A percentile compares a stretch with the other conserved stretches of the same genome.
phyloP scores from a whole-genome alignment of 2,113 vertebrate genomes.

The Cisticola juncidis region DNA sequence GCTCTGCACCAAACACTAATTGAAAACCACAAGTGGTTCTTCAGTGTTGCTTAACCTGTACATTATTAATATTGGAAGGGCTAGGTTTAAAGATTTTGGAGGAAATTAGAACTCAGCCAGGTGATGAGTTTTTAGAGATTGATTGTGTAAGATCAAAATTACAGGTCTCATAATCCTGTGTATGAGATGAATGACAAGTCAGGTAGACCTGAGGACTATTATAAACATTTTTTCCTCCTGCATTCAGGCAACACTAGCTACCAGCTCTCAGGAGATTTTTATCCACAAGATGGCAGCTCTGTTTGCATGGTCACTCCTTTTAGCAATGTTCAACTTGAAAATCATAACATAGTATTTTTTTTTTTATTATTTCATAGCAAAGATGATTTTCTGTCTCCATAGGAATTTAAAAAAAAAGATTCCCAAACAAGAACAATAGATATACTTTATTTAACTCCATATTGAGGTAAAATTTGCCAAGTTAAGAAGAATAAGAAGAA shows the following conservation, averaged over 20 bases:
- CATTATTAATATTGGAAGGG: constrained; percentile 27
- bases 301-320: not conserved
- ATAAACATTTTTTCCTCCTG: not conserved
- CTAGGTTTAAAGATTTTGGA: constrained; percentile 9
- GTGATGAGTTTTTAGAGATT: not conserved
- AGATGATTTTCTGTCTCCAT: not conserved
- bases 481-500: not conserved
- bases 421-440: not conserved
- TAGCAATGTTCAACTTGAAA: not conserved
- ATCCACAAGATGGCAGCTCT: constrained; percentile 70
- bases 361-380: not conserved
- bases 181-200: not conserved
- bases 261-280: not conserved
- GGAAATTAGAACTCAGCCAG: not conserved
- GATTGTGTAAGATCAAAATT: not conserved
- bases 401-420: not conserved
- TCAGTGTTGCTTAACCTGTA: constrained; percentile 15
- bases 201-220: not conserved
- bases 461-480: not conserved
- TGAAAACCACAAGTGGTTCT: constrained; percentile 23
- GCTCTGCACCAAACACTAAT: constrained; percentile 52
- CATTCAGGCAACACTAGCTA: not conserved
- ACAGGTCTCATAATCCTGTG: not conserved
- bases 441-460: not conserved
- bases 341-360: rapidly evolving